Conservation (phyloP, 2,888 invertebrate genomes). For the Amiota minor region DNA sequence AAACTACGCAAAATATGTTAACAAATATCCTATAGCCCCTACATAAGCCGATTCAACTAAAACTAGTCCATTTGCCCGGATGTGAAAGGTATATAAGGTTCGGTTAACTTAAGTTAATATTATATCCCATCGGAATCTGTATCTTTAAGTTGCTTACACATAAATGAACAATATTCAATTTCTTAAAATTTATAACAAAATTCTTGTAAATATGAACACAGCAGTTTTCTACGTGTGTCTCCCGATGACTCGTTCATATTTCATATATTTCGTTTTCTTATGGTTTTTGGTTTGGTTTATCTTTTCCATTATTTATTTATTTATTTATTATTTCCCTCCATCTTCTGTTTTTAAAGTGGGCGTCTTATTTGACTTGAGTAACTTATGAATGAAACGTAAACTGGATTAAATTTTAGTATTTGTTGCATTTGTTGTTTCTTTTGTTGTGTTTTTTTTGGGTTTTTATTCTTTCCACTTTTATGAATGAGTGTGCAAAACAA, state of each 20-base stretch:
- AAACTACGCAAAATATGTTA: too few relatives aligned
- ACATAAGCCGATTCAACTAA: too few relatives aligned
- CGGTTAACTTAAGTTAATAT: too few relatives aligned
- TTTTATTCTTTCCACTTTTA: background rate
- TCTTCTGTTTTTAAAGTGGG: background rate
- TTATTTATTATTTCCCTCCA: background rate
- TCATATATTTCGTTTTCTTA: slow-evolving; percentile 6
- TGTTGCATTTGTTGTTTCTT: too few relatives aligned
- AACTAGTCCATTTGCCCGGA: too few relatives aligned
- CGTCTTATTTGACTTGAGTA: background rate
- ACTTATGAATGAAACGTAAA: slow-evolving; percentile 20
- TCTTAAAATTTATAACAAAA: slow-evolving; percentile 16
- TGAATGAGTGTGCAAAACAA: slow-evolving; percentile 9
- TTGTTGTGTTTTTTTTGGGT: background rate
- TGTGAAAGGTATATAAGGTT: too few relatives aligned
- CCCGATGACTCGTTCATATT: background rate
- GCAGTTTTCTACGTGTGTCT: background rate
- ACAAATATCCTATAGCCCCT: too few relatives aligned
- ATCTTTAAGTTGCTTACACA: background rate
- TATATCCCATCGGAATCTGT: background rate
- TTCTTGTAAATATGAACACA: slow-evolving; percentile 20
- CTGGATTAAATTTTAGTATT: background rate
- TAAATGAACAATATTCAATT: background rate
- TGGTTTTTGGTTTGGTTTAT: slow-evolving; percentile 1
- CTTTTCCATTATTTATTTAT: background rate